Evolutionary conservation across 2,797 vertebrate genomes (phyloP), one percentile per base, ranked within the genome.

Genomic region (Oreochromis mossambicus): DNA sequence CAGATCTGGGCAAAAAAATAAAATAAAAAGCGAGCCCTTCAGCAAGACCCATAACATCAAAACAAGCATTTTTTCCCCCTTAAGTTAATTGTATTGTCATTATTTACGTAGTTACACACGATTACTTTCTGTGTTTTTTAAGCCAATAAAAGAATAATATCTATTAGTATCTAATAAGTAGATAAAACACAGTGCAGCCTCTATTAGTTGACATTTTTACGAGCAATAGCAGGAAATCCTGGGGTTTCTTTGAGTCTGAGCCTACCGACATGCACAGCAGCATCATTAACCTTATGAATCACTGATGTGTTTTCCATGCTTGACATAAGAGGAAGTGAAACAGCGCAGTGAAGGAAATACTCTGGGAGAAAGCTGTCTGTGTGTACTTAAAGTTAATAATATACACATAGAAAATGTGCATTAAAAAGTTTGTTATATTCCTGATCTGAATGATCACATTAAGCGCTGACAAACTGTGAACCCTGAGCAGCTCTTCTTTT

Each of bases 1-100:
- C 92, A 94, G 93, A 94, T 95, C 93, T 95, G 92, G 94, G 93
- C 94, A 94, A 93, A 75, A 77, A 4, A 5, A 43, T 1, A 0
- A 19, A 46, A 29, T 17, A 46, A 70, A 70, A 46, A 19, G 0
- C 8, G 0, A 48, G 68, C 43, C 43, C 43, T 29, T 48, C 0
- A 48, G 15, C 43, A 50, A 32, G 15, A 73, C 15, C 43, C 8
- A 7, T 48, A 48, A 48, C 24, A 24, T 73, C 41, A 48, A 73
- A 70, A 70, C 38, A 70, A 75, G 68, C 4, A 48, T 12, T 48
- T 32, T 48, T 0, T 4, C 5, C 61, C 13, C 43, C 1, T 75
- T 50, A n/a, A 50, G 43, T 75, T 75, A 75, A 75, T n/a, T 50
- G 43, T 75, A 46, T n/a, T 50, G 6, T 19, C 14, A 48, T 50